Conservation (phyloP, 2,888 invertebrate genomes). For the Helicoverpa assulta region DNA sequence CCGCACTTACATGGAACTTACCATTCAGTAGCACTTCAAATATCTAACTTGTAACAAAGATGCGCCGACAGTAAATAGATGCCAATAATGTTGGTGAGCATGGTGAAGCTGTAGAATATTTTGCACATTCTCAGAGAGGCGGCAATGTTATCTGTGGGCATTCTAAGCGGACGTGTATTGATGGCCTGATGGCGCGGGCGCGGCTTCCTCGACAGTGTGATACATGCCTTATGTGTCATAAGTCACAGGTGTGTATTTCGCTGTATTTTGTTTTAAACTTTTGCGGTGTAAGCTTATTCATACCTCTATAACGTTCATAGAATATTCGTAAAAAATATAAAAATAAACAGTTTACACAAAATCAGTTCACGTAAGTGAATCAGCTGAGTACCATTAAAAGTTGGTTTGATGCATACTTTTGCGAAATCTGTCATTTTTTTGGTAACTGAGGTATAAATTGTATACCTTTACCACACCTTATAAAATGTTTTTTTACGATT, state of each 20-base stretch:
- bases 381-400: no score
- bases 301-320: no score
- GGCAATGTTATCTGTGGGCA: conserved; percentile 31
- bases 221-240: conserved; percentile 1
- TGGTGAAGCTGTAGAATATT: conserved; percentile 21
- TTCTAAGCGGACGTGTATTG: conserved; percentile 51
- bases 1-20: no score
- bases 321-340: no score
- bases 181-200: conserved; percentile 23
- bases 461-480: neutral
- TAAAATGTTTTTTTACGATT: neutral
- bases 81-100: neutral
- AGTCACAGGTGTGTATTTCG: conserved; percentile 4
- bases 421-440: no score
- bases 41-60: neutral
- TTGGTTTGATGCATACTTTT: no score
- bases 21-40: no score
- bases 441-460: neutral
- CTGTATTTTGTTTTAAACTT: conserved; percentile 5
- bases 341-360: no score
- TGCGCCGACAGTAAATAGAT: neutral
- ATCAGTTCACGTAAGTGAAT: no score
- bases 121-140: conserved; percentile 19
- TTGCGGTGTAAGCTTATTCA: neutral
- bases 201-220: neutral